These are phyloP conservation scores for Anabacerthia variegaticeps DNA, from an alignment of 2,797 vertebrate species.

Conservation along the genomic window DNA sequence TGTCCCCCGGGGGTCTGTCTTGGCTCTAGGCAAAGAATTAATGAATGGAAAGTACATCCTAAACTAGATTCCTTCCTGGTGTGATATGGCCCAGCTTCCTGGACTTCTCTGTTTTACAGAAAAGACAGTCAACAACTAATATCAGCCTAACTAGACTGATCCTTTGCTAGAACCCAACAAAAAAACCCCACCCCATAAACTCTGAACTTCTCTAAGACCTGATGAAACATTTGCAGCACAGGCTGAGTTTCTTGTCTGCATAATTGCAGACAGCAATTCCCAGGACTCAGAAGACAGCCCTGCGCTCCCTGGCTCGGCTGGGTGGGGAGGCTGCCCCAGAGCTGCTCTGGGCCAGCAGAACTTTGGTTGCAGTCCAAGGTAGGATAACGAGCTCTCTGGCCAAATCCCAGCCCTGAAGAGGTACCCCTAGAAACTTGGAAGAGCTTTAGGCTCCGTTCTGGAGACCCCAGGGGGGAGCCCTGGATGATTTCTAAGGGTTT, in stretches of 20 bases:
- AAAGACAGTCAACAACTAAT: background rate
- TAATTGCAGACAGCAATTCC: background rate
- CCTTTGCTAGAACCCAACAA: background rate
- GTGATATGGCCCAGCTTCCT: background rate
- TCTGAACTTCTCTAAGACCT: background rate
- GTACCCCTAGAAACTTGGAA: background rate
- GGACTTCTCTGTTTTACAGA: background rate
- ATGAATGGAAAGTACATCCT: background rate
- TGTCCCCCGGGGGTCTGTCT: background rate
- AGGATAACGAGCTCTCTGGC: background rate
- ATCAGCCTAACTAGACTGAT: background rate
- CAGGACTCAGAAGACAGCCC: background rate
- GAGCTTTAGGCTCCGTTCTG: background rate
- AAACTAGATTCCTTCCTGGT: background rate
- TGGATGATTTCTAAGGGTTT: background rate
- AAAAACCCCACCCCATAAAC: background rate
- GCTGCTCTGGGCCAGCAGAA: background rate
- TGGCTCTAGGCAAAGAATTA: slow-evolving; percentile 1
- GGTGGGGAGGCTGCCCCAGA: background rate
- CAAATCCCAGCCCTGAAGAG: background rate
- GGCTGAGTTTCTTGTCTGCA: background rate
- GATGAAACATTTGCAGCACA: background rate
- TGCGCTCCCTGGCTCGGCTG: background rate
- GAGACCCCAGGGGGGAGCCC: background rate
- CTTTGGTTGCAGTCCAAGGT: background rate